A percentile compares a stretch with the other conserved stretches of the same genome.
These are phyloP conservation scores for Fragum sueziense DNA, from an alignment of 2,888 invertebrate genomes.

Conservation along the genomic window DNA sequence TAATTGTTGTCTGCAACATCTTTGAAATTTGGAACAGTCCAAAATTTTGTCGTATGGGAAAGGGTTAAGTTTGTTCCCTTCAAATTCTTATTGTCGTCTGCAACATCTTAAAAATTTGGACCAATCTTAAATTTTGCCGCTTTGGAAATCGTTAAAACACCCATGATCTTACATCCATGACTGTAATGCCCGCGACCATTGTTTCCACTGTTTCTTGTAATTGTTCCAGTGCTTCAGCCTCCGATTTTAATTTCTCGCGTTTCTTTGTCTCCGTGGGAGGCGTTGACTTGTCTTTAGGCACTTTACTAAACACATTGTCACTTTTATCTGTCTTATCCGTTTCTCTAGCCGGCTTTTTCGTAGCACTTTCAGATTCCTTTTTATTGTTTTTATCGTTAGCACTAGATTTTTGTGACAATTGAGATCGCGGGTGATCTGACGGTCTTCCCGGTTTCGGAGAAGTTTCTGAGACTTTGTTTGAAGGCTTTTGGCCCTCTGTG, in stretches of 20 bases:
- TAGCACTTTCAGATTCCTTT: slow-evolving; percentile 20
- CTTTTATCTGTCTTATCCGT: slow-evolving; percentile 10
- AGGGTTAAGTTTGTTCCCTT: not conserved
- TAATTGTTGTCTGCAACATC: too few relatives aligned
- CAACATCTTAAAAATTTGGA: too few relatives aligned
- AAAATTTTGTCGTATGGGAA: not conserved
- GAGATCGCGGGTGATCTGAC: not conserved
- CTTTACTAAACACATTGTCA: slow-evolving; percentile 17
- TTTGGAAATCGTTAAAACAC: not conserved
- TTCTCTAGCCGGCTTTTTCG: slow-evolving; percentile 2
- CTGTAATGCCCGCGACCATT: slow-evolving; percentile 88
- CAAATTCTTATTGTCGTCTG: too few relatives aligned
- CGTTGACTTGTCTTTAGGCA: slow-evolving; percentile 19
- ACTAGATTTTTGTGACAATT: not conserved
- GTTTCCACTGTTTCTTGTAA: slow-evolving; percentile 86
- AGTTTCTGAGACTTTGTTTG: not conserved
- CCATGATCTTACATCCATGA: slow-evolving; percentile 16
- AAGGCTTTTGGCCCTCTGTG: slow-evolving; percentile 14
- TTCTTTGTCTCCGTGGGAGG: slow-evolving; percentile 28
- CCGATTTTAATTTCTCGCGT: slow-evolving; percentile 57
- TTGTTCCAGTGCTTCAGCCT: slow-evolving; percentile 67
- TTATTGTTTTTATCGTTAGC: slow-evolving; percentile 11
- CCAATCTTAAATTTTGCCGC: not conserved
- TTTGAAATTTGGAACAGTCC: not conserved
- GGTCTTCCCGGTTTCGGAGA: not conserved